phyloP scores from a whole-genome alignment of 1,140 invertebrate genomes.

The Idris sp. region DNA sequence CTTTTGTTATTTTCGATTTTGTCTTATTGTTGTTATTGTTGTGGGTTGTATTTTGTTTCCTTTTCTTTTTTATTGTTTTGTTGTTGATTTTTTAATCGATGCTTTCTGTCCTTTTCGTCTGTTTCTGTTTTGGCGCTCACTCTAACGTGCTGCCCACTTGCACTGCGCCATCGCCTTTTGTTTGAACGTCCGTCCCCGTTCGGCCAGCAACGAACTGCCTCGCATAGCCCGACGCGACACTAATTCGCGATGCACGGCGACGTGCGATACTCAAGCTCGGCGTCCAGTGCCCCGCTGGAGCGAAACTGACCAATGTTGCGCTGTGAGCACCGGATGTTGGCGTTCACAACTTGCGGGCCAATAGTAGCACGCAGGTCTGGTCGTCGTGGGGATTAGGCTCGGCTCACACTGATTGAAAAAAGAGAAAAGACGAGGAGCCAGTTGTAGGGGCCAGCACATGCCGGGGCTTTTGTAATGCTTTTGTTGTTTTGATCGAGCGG shows the following conservation, averaged over 20 bases:
- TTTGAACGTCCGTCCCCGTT: conserved; percentile 14
- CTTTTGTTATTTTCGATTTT: too few relatives aligned
- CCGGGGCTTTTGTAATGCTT: too few relatives aligned
- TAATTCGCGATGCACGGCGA: conserved; percentile 34
- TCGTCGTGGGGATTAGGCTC: too few relatives aligned
- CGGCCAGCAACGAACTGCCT: conserved; percentile 24
- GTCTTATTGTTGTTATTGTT: too few relatives aligned
- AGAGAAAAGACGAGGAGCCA: too few relatives aligned
- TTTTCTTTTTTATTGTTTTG: too few relatives aligned
- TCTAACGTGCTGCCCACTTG: neutral
- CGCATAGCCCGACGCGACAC: conserved; percentile 50
- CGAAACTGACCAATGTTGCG: conserved; percentile 58
- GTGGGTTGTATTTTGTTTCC: too few relatives aligned
- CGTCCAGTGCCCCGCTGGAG: conserved; percentile 54
- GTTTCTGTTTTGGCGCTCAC: neutral
- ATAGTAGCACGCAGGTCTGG: too few relatives aligned
- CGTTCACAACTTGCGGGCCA: conserved; percentile 14
- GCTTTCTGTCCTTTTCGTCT: neutral
- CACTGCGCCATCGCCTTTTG: conserved; percentile 32
- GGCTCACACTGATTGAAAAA: too few relatives aligned
- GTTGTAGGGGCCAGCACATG: too few relatives aligned
- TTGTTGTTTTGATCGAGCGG: too few relatives aligned
- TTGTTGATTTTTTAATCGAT: too few relatives aligned
- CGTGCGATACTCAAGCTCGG: conserved; percentile 20
- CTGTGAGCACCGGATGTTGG: conserved; percentile 52